Conservation (phyloP, 1,140 invertebrate species). For the Himalopsyche phryganea region DNA sequence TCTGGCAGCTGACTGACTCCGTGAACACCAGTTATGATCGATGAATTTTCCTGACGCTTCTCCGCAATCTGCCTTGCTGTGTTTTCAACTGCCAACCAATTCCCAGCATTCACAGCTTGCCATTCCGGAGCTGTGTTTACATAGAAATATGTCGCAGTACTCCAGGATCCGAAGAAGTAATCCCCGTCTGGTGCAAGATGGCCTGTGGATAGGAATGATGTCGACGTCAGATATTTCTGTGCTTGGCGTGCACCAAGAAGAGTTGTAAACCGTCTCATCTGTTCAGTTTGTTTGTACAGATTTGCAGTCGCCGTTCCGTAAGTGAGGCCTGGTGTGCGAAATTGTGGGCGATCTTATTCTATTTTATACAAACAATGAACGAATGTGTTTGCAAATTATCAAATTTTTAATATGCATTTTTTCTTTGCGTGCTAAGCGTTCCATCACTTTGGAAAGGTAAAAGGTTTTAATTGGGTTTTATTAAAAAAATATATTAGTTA, state of each 20-base stretch:
- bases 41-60: conserved; percentile 38
- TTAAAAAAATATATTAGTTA: too few relatives aligned
- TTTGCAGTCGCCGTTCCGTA: conserved; percentile 14
- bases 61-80: conserved; percentile 40
- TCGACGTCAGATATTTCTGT: conserved; percentile 38
- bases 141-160: conserved; percentile 50
- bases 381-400: too few relatives aligned
- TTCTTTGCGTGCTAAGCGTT: too few relatives aligned
- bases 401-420: conserved; percentile 10
- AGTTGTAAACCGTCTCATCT: conserved; percentile 35
- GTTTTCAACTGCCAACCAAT: conserved; percentile 51
- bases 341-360: conserved; percentile 16
- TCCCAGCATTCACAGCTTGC: conserved; percentile 55
- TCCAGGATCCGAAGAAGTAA: conserved; percentile 44
- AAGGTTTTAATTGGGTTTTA: too few relatives aligned
- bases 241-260: conserved; percentile 38
- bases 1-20: conserved; percentile 46
- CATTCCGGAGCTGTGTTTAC: conserved; percentile 58
- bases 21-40: conserved; percentile 55
- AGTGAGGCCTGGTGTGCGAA: conserved; percentile 19
- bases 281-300: conserved; percentile 26
- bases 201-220: conserved; percentile 41
- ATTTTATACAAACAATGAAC: too few relatives aligned
- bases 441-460: too few relatives aligned
- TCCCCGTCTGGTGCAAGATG: conserved; percentile 51